Conservation (phyloP, 2,797 vertebrate genomes). For the Alosa sapidissima region DNA sequence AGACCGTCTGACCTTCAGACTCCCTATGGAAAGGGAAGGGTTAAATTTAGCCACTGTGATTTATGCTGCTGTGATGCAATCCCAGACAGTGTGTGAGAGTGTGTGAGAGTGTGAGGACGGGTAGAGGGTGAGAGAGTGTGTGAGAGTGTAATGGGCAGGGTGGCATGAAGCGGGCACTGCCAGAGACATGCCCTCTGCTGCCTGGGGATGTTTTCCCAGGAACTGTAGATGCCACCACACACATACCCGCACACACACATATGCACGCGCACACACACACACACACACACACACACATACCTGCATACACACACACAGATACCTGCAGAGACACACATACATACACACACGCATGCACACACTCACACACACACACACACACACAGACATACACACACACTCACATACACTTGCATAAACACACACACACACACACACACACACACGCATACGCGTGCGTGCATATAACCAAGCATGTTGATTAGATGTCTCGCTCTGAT, state of each 20-base stretch:
- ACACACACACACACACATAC: background rate
- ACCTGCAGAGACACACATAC: background rate
- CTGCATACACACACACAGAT: background rate
- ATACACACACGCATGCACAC: background rate
- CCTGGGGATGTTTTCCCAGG: background rate
- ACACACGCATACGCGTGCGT: too few species aligned
- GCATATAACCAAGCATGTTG: too few species aligned
- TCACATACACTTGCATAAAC: background rate
- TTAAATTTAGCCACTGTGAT: constrained; percentile 41
- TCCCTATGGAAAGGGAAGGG: background rate
- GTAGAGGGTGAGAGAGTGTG: background rate
- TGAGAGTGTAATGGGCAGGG: background rate
- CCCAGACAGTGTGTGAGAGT: background rate
- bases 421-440: background rate
- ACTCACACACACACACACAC: background rate
- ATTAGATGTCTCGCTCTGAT: too few species aligned
- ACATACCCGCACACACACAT: background rate
- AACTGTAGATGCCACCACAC: background rate
- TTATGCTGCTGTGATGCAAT: constrained; percentile 24
- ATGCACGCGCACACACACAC: background rate
- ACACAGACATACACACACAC: background rate
- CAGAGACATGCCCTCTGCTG: background rate
- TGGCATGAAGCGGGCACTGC: background rate
- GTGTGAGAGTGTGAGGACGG: background rate
- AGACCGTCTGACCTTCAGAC: constrained; percentile 30